A percentile compares a stretch with the other conserved stretches of the same genome.
These are phyloP conservation scores for Lysandra bellargus DNA, from an alignment of 2,888 invertebrate species.

Conservation along the genomic window DNA sequence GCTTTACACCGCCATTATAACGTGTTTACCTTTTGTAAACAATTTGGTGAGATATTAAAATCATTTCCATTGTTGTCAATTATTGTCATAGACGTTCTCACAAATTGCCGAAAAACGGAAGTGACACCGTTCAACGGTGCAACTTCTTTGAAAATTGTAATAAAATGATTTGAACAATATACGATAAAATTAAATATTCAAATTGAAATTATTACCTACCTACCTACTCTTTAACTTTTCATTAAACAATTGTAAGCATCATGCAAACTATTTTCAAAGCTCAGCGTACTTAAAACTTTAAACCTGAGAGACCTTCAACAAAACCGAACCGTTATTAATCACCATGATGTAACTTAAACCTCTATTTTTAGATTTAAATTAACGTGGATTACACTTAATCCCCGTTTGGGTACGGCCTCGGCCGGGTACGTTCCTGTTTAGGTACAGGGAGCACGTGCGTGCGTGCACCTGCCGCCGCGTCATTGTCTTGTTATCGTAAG, in stretches of 20 bases:
- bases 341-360: neutral
- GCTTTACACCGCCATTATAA: constrained; percentile 11
- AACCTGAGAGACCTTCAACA: neutral
- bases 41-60: neutral
- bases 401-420: neutral
- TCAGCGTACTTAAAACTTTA: neutral
- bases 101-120: neutral
- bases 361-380: constrained; percentile 30
- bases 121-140: neutral
- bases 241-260: no score
- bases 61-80: neutral
- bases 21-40: neutral
- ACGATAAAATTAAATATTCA: no score
- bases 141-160: neutral
- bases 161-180: neutral
- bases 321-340: neutral
- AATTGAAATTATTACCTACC: no score
- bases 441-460: constrained; percentile 62
- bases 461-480: constrained; percentile 61
- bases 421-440: neutral
- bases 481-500: constrained; percentile 10
- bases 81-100: neutral
- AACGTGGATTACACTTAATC: constrained; percentile 32
- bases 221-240: no score
- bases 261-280: neutral